These are phyloP conservation scores for Opisthograptis luteolata DNA, from an alignment of 2,888 invertebrate genomes.

Conservation along the genomic window DNA sequence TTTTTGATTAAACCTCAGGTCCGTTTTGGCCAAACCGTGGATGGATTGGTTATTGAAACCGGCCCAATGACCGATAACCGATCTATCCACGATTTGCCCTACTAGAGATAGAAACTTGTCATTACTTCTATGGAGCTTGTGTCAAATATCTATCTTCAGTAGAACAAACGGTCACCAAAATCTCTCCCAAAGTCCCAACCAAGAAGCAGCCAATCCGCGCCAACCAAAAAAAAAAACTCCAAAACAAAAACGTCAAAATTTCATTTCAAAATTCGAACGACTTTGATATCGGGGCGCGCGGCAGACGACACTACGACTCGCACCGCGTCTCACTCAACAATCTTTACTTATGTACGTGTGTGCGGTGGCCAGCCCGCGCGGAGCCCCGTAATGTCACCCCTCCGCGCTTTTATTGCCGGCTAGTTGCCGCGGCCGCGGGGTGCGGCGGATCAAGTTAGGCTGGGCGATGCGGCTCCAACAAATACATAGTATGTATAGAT, in stretches of 20 bases:
- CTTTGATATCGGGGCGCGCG: conserved; percentile 77
- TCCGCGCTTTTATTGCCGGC: conserved; percentile 52
- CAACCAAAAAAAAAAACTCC: no score
- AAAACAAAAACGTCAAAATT: conserved; percentile 63
- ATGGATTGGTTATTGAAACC: no score
- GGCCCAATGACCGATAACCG: no score
- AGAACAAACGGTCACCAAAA: no score
- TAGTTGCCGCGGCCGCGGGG: conserved; percentile 52
- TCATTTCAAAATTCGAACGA: conserved; percentile 74
- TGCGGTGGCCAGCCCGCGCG: conserved; percentile 46
- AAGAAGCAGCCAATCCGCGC: no score
- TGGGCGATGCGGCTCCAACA: conserved; percentile 80
- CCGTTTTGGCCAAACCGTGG: no score
- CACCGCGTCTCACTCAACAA: conserved; percentile 67
- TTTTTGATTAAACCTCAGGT: no score
- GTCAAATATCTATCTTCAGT: no score
- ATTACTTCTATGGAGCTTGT: no score
- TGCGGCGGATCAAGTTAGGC: conserved; percentile 55
- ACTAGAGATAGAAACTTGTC: no score
- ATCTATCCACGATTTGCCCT: no score
- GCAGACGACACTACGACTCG: conserved; percentile 78
- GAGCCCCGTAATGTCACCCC: conserved; percentile 64
- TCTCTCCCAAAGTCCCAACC: no score
- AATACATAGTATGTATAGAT: conserved; percentile 77
- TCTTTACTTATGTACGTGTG: conserved; percentile 71